Base-by-base conservation (phyloP, 2,888 invertebrate species). In the Lochmaea capreae region DNA sequence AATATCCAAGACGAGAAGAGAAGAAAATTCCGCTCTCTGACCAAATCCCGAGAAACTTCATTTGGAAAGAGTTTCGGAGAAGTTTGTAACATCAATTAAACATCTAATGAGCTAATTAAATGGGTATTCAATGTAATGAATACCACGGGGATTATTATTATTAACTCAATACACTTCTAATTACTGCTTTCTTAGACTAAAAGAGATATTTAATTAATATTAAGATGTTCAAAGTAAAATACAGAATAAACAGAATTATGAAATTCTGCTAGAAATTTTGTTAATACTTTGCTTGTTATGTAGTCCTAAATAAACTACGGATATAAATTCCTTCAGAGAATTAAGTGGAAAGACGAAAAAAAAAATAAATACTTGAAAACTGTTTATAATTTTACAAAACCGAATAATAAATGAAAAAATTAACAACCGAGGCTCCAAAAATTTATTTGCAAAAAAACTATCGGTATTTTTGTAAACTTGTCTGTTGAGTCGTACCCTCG, bases 21-120 rank as follows among this genome's bases (percentile, higher is more conserved):
- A 62, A 39, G 57, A 22, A 58, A 69, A 62, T 65, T 49, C 58
- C 71, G 57, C 71, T 62, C 66, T 65, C 74, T 71, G 71, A 72
- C 76, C 76, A 71, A 73, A 73, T 63, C 71, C 70, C 71, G 61
- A 42, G 70, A 71, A 77, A 75, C 77, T 77, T 79, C 78, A 79
- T 81, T 79, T 79, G 77, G 77, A 75, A 71, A 65, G 65, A 71
- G 70, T 71, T 71, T 75, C 73, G 78, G 76, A 79, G 81, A 81
- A 82, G 74, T 74, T 74, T 83, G 86, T 82, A 86, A 86, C 87
- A 87, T 87, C 87, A 88, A 88, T 88, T 88, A 87, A 87, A 86
- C 85, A 87, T 85, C 87, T 88, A 88, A 88, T 88, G 88, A 88
- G 87, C 87, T 88, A 88, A 88, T 88, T 88, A 88, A 88, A 88